Evolutionary conservation across 2,888 invertebrate species (phyloP).

Genomic region (Pasiphila rectangulata): DNA sequence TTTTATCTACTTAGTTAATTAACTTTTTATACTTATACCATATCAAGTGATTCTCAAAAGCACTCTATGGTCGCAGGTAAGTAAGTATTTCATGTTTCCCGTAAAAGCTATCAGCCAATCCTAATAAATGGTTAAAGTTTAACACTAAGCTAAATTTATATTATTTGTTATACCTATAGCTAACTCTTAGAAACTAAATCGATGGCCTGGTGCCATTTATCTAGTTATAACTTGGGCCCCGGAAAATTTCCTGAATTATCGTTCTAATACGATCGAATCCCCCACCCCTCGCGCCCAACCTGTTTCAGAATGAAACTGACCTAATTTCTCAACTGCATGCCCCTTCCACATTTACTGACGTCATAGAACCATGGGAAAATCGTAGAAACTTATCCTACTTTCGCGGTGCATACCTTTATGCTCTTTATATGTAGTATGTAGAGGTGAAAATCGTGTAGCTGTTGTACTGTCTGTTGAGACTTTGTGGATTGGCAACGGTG

Average conservation of each 20-base stretch:
- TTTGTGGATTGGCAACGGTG: slow-evolving; percentile 32
- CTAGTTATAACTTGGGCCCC: slow-evolving; percentile 2
- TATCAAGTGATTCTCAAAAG: too few species aligned
- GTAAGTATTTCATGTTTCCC: too few species aligned
- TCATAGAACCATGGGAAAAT: slow-evolving; percentile 63
- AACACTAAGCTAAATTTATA: too few species aligned
- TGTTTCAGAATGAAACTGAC: slow-evolving; percentile 85
- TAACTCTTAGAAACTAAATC: too few species aligned
- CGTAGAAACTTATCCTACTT: slow-evolving; percentile 50
- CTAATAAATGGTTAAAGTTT: too few species aligned
- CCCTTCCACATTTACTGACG: slow-evolving; percentile 78
- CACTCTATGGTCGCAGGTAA: too few species aligned
- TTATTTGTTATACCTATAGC: too few species aligned
- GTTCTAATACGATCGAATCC: slow-evolving; percentile 54
- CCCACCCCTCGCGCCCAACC: slow-evolving; percentile 52
- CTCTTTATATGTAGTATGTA: slow-evolving; percentile 26
- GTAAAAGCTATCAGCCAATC: too few species aligned
- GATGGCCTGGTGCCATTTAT: too few species aligned
- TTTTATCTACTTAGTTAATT: too few species aligned
- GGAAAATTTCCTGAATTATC: slow-evolving; percentile 36
- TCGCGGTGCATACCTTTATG: slow-evolving; percentile 35
- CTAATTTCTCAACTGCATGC: slow-evolving; percentile 77
- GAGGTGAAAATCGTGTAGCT: slow-evolving; percentile 29
- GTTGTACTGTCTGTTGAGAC: slow-evolving; percentile 37
- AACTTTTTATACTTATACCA: too few species aligned